Conservation (phyloP, 2,797 vertebrate species). For the Eremophila alpestris region DNA sequence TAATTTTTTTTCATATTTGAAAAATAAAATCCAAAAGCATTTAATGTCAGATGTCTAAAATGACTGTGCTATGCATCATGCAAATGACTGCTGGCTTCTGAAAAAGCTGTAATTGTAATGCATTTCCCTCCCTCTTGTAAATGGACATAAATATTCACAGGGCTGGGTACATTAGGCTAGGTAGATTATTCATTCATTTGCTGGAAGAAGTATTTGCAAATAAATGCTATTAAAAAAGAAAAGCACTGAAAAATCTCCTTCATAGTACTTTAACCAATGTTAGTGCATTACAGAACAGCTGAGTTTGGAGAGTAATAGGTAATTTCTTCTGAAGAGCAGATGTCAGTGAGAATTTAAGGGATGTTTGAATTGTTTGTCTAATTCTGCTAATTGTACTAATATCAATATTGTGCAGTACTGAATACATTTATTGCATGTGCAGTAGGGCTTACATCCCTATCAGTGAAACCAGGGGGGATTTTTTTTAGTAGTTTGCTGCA, state of each 20-base stretch:
- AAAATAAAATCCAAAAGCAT: not conserved
- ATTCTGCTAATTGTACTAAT: not conserved
- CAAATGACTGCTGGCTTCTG: not conserved
- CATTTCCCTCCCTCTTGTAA: not conserved
- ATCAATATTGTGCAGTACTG: not conserved
- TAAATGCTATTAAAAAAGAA: not conserved
- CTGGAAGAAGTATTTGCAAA: not conserved
- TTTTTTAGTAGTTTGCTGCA: not conserved
- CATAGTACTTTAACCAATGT: not conserved
- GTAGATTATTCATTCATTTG: not conserved
- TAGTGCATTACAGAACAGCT: not conserved
- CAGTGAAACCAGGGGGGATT: not conserved
- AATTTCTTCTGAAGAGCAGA: not conserved
- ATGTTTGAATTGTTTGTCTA: not conserved
- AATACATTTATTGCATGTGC: not conserved
- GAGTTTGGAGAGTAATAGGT: not conserved
- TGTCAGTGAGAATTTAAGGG: not conserved
- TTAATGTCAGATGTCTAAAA: not conserved
- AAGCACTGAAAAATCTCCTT: not conserved
- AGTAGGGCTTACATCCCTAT: not conserved
- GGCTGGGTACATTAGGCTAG: not conserved
- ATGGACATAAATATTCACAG: not conserved
- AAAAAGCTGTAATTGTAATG: not conserved
- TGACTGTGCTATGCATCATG: not conserved
- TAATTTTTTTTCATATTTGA: not conserved